Conservation (phyloP, 2,113 vertebrate species). For the Hydropotes inermis region DNA sequence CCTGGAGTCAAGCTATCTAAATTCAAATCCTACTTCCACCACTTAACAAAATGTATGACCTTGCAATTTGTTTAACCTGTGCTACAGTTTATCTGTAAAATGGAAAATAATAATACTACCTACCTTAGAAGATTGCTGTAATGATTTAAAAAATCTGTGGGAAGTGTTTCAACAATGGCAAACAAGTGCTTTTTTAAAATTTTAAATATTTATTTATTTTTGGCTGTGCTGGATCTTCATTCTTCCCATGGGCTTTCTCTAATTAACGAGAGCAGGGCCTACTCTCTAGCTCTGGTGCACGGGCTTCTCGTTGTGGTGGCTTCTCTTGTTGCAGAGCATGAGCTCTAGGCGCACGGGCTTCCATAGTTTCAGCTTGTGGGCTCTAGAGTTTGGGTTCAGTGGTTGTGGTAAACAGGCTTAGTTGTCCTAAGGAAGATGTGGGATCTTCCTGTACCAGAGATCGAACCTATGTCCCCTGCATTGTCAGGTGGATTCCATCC, state of each 20-base stretch:
- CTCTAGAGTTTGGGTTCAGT: not conserved
- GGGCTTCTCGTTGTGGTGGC: not conserved
- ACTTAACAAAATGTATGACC: not conserved
- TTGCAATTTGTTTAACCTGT: not conserved
- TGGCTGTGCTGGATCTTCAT: not conserved
- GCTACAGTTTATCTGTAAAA: not conserved
- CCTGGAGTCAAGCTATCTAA: not conserved
- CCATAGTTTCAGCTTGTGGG: not conserved
- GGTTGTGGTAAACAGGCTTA: not conserved
- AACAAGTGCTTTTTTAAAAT: not conserved
- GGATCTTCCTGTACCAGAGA: not conserved
- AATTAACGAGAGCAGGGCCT: not conserved
- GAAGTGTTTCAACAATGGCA: not conserved
- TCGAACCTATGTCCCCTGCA: not conserved
- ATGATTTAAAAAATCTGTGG: not conserved
- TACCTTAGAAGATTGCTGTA: not conserved
- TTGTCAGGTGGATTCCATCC: not conserved
- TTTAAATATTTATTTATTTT: not conserved
- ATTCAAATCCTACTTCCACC: not conserved
- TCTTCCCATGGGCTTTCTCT: not conserved
- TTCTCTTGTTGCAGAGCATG: not conserved
- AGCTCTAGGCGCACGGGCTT: not conserved
- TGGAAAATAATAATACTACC: not conserved
- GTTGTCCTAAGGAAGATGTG: not conserved
- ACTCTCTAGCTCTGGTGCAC: not conserved